Conservation (phyloP, 1,140 invertebrate genomes). For the Drosophila littoralis region DNA sequence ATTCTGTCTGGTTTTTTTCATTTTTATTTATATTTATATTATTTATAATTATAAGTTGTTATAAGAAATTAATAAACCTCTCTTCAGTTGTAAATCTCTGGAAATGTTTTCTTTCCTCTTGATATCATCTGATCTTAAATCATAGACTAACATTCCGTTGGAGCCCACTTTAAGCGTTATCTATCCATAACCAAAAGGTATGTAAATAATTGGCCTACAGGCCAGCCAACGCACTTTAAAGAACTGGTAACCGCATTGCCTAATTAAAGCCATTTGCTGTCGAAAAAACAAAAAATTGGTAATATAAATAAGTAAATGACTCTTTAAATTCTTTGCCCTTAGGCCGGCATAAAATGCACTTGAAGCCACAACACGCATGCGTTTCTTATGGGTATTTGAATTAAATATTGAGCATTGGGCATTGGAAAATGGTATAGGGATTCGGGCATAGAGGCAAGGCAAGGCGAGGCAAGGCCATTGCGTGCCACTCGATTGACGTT, state of each 20-base stretch:
- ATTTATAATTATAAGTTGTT: no score
- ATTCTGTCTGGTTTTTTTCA: no score
- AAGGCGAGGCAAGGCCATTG: conserved; percentile 53
- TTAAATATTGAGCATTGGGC: conserved; percentile 5
- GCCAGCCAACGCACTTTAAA: no score
- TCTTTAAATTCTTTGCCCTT: conserved; percentile 37
- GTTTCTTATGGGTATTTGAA: conserved; percentile 17
- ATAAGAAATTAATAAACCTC: no score
- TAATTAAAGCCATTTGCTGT: conserved; percentile 19
- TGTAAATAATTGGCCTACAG: conserved; percentile 1
- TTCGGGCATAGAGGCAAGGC: neutral
- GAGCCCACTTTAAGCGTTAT: neutral
- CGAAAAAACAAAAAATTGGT: conserved; percentile 2
- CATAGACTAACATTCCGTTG: no score
- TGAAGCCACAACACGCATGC: conserved; percentile 33
- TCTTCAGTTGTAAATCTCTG: no score
- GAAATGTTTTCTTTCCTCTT: no score
- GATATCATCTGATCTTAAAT: no score
- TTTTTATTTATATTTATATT: no score
- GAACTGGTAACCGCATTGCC: neutral
- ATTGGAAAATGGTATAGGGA: conserved; percentile 10
- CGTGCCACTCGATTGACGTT: conserved; percentile 54
- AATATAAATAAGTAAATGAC: conserved; percentile 13
- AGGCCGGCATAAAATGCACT: conserved; percentile 48
- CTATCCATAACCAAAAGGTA: neutral